phyloP scores from a whole-genome alignment of 2,797 vertebrate species.

The Alauda arvensis region DNA sequence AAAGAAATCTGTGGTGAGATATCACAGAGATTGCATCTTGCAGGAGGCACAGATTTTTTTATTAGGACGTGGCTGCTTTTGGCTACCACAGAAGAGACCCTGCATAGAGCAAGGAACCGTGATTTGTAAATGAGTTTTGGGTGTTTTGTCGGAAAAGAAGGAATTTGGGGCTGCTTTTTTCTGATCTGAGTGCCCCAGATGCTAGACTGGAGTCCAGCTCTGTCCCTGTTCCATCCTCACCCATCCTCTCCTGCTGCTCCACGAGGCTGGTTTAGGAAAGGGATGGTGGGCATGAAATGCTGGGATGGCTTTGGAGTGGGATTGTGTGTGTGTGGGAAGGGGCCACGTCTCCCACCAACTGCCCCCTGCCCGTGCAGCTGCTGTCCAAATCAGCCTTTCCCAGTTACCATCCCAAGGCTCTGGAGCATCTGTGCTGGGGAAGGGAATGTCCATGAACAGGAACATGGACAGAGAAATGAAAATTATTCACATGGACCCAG shows the following conservation, averaged over 20 bases:
- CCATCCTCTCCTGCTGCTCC: background rate
- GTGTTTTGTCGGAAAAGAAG: background rate
- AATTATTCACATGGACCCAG: background rate
- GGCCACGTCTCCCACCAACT: background rate
- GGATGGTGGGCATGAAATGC: background rate
- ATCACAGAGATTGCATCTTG: background rate
- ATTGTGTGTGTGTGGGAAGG: background rate
- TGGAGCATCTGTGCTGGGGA: background rate
- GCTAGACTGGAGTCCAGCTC: background rate
- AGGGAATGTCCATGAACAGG: background rate
- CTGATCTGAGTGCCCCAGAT: background rate
- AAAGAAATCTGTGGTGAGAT: background rate
- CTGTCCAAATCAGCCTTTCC: background rate
- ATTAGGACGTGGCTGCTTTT: background rate
- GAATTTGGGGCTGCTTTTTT: background rate
- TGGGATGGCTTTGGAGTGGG: background rate
- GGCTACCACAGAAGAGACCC: rapidly evolving
- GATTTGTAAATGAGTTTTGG: background rate
- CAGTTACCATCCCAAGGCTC: background rate
- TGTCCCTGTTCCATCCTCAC: background rate
- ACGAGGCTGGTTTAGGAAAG: background rate
- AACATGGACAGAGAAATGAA: background rate
- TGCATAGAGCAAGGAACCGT: background rate
- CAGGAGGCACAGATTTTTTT: rapidly evolving
- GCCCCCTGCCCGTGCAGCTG: rapidly evolving